Evolutionary conservation across 2,888 invertebrate species (phyloP), one percentile per base, ranked within the genome.

Genomic region (Smittia sp.): DNA sequence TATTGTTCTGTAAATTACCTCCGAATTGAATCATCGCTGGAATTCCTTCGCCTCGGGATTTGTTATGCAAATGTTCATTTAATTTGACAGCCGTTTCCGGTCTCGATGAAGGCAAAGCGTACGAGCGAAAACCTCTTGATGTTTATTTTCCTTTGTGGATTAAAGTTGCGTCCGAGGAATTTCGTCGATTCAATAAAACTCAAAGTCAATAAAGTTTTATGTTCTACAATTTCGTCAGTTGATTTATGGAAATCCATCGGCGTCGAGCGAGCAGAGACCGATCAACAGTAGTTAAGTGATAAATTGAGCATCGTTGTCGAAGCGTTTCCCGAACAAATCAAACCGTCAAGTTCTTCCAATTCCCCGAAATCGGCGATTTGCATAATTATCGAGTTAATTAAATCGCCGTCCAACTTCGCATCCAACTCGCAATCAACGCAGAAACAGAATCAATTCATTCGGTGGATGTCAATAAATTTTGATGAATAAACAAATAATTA

Each of bases 81-180:
- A 65, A 65, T 65, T 65, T 65, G 65, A 65, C 65, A 65, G 65
- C 18, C 65, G 20, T 32, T 18, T 65, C 65, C 65, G 65, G 25
- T 27, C 25, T 22, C 22, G 20, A 65, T 27, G 58, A 58, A 58
- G 15, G 24, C n/a, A 46, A 24, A 58, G 58, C 58, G 11, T 4
- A 24, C 9, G 18, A 58, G 52, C 18, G 4, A 18, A 18, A 46
- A 46, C n/a, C n/a, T 18, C 9, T 46, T 13, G 9, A 58, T 58
- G 24, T 58, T 58, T 58, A 22, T 24, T 20, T 58, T 58, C 18
- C 20, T 58, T 58, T 58, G 58, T 24, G 58, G 58, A 58, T 58
- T 58, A 58, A 58, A 58, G 11, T 58, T 11, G 20, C 24, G 15
- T 32, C 58, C 18, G 58, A 58, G 24, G 58, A 58, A 58, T n/a